Base-by-base conservation (phyloP, 2,888 invertebrate genomes). In the Eupithecia dodoneata region DNA sequence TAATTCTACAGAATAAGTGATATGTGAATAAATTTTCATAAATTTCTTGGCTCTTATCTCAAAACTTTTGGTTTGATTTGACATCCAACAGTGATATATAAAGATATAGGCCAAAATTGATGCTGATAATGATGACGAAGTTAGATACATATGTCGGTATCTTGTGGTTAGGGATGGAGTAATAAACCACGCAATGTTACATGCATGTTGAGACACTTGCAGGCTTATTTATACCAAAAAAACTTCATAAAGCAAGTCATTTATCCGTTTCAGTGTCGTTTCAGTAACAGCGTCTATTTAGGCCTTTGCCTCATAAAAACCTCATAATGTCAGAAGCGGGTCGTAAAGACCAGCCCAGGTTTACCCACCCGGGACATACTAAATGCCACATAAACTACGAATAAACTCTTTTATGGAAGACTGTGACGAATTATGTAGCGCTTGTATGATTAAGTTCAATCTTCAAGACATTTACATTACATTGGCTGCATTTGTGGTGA, bases 381-480 rank as follows among this genome's bases (percentile, higher is more conserved):
- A 79, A 74, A 74, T 63, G 77, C 78, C 79, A 77, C 79, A 70
- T 78, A 73, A 71, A 76, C 72, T 70, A 44, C 55, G 73, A 79
- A 77, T 73, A 71, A 76, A 79, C 79, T 70, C 72, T 66, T 79
- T 79, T 79, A 76, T 59, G 74, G 52, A 18, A 41, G 30, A 71
- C 75, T 67, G 73, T 66, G 59, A 77, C 74, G 77, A 75, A 75
- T 73, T 52, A 72, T 63, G 73, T 73, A 70, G 67, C n/a, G 67
- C 45, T 70, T 70, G 69, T 67, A 67, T 42, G 66, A 41, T 66
- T 66, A 42, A 66, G 66, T 42, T 66, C 42, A 69, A 10, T 59
- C 59, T 59, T 10, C 10, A 18, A 59, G 10, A 30, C 7, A 55
- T n/a, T 7, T 4, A 30, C 7, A 55, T n/a, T 7, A 55, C n/a